Evolutionary conservation across 2,113 vertebrate genomes (phyloP), one percentile per base, ranked within the genome.

Genomic region (Corydoras sp.): DNA sequence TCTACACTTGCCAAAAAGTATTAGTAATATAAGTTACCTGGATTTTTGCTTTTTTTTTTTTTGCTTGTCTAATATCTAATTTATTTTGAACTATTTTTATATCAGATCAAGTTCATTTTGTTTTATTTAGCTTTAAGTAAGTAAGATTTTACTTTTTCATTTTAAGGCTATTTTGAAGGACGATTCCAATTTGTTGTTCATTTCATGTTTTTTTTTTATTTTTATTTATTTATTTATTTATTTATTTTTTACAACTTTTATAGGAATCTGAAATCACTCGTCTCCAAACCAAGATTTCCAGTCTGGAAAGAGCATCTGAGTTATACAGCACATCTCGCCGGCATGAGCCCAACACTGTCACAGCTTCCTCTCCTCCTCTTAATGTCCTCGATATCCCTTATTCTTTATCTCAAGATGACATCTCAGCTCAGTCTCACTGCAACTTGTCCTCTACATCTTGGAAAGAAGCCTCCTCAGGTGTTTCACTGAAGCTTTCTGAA

Each of bases 231-330:
- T 24, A 24, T 24, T 24, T 24, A 24, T 24, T 24, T 24, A 24
- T 24, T 24, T 24, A 24, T 24, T 24, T 24, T 24, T 24, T 43
- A 8, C 7, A 43, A 43, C 32, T 48, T 12, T 60, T 10, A 14
- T 69, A 95, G 93, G 92, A 94, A 81, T 93, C 92, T 2, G 92
- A 94, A 84, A 83, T 93, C 77, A 88, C 90, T 3, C 92, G 88
- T 79, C 87, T 95, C 58, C 91, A 92, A 76, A 82, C 88, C 59
- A 88, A 83, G 81, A 86, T 93, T 83, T 92, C 92, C 76, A 89
- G 90, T 72, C 82, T 87, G 76, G 89, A 89, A 80, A 89, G 88
- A 77, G 80, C 81, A 53, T 84, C 87, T 18, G 85, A 88, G 53
- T 82, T 73, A 15, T 89, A 76, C 35, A 76, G 43, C 29, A 56